phyloP scores from a whole-genome alignment of 1,140 invertebrate genomes.

The Apis dorsata region DNA sequence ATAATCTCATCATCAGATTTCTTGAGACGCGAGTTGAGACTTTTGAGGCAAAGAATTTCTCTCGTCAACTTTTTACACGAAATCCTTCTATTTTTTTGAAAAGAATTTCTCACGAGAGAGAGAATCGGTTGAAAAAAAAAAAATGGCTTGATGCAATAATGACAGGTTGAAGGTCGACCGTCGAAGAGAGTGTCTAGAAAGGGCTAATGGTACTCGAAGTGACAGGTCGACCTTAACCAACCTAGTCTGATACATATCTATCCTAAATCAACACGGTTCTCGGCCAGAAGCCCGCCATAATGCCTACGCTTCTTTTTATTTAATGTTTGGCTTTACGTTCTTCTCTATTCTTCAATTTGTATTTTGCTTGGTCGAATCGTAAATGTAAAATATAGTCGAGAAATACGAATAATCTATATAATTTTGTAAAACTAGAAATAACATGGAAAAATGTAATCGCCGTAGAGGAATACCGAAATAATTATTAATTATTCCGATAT shows the following conservation, averaged over 20 bases:
- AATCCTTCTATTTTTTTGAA: not conserved
- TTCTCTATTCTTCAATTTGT: constrained; percentile 51
- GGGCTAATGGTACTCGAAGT: constrained; percentile 77
- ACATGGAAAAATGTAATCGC: not conserved
- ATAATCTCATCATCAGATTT: not conserved
- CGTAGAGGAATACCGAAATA: no score
- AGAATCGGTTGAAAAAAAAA: constrained; percentile 19
- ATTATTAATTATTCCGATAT: no score
- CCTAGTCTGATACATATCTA: constrained; percentile 77
- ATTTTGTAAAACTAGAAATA: not conserved
- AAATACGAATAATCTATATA: no score
- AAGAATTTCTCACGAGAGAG: constrained; percentile 57
- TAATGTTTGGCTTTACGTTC: constrained; percentile 69
- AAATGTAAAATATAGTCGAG: not conserved
- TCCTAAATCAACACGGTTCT: constrained; percentile 78
- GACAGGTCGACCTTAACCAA: constrained; percentile 76
- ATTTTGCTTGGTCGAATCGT: constrained; percentile 28
- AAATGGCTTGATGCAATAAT: constrained; percentile 71
- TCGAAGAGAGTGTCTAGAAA: constrained; percentile 71
- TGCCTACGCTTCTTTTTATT: constrained; percentile 59
- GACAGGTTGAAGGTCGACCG: constrained; percentile 69
- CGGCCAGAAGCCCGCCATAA: constrained; percentile 35
- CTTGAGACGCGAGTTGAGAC: constrained; percentile 6
- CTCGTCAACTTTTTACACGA: not conserved
- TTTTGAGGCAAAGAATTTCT: not conserved